Evolutionary conservation across 1,140 invertebrate species (phyloP).

Genomic region (Lepidurus couesii): DNA sequence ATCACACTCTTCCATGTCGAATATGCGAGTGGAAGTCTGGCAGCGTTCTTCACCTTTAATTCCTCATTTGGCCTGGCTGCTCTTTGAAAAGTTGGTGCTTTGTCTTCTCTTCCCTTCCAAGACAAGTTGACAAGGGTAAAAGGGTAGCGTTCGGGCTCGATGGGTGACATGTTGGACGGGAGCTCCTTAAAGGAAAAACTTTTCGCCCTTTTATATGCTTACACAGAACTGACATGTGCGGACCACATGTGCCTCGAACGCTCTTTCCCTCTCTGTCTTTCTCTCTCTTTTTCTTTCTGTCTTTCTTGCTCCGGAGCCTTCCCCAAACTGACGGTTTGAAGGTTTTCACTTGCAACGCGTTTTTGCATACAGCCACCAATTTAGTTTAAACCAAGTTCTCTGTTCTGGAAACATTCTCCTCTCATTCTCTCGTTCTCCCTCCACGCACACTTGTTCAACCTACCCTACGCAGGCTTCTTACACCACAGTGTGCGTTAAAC

Average conservation of each 20-base stretch:
- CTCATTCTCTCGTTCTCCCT: too few relatives aligned
- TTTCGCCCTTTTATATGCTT: neutral
- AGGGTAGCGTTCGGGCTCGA: neutral
- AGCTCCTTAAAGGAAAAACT: too few relatives aligned
- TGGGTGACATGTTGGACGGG: neutral
- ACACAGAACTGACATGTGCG: neutral
- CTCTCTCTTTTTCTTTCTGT: neutral
- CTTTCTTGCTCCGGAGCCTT: neutral
- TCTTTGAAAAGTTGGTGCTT: neutral
- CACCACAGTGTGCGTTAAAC: too few relatives aligned
- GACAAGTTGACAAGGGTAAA: constrained; percentile 18
- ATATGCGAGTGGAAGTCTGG: neutral
- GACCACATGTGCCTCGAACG: neutral
- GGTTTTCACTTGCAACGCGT: too few relatives aligned
- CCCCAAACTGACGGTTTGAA: neutral
- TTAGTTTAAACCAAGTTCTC: too few relatives aligned
- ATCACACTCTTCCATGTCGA: too few relatives aligned
- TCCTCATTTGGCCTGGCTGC: neutral
- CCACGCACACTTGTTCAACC: too few relatives aligned
- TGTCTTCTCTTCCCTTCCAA: neutral
- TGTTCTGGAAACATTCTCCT: too few relatives aligned
- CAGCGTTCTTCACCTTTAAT: neutral
- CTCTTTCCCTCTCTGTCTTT: neutral
- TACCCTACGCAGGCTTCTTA: too few relatives aligned
- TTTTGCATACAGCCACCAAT: too few relatives aligned